Conservation (phyloP, 2,888 invertebrate species). For the Melanostoma scalare region DNA sequence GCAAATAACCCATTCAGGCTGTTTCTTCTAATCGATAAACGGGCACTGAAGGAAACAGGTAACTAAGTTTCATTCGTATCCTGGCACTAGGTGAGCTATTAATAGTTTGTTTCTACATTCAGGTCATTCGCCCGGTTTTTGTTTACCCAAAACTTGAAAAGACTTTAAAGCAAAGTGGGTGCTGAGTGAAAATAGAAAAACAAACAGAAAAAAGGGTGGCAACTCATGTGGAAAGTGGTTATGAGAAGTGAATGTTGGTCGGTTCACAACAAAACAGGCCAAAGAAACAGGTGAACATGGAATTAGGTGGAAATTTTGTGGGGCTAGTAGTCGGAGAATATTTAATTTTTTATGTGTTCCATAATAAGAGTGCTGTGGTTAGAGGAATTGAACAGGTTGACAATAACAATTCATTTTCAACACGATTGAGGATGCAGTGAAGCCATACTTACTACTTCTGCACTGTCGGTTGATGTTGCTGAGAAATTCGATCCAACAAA, state of each 20-base stretch:
- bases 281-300: constrained; percentile 61
- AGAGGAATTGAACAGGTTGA: constrained; percentile 29
- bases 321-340: constrained; percentile 35
- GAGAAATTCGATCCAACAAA: constrained; percentile 50
- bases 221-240: constrained; percentile 66
- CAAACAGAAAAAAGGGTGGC: constrained; percentile 43
- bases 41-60: constrained; percentile 52
- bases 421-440: constrained; percentile 68
- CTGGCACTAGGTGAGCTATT: constrained; percentile 66
- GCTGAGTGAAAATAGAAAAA: constrained; percentile 16
- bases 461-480: constrained; percentile 10
- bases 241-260: constrained; percentile 34
- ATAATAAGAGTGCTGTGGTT: constrained; percentile 20
- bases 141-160: constrained; percentile 42
- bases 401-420: constrained; percentile 46
- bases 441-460: constrained; percentile 55
- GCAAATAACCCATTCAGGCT: constrained; percentile 32
- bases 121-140: constrained; percentile 63
- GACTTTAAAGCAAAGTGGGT: constrained; percentile 12
- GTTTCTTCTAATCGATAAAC: constrained; percentile 59
- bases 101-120: constrained; percentile 56
- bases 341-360: constrained; percentile 17
- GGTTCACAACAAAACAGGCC: constrained; percentile 25
- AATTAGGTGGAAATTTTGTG: constrained; percentile 26
- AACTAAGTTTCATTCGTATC: constrained; percentile 65